These are phyloP conservation scores for Polymixis lichenea DNA, from an alignment of 2,888 invertebrate genomes.

Conservation along the genomic window DNA sequence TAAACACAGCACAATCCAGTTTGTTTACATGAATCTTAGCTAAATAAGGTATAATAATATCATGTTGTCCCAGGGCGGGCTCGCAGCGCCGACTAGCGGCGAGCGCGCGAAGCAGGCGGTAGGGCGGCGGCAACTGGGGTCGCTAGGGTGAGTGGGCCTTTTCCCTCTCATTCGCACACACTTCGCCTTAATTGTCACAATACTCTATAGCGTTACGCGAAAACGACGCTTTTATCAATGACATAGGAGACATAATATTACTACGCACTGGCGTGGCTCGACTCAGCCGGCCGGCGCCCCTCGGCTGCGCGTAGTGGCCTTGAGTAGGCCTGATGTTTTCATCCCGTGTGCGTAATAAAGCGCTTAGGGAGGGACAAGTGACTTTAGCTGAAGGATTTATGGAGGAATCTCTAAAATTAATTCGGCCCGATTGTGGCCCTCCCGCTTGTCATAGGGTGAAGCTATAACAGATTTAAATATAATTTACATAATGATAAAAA, in stretches of 20 bases:
- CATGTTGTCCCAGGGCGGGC: slow-evolving; percentile 86
- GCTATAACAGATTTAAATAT: slow-evolving; percentile 66
- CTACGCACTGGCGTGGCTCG: slow-evolving; percentile 67
- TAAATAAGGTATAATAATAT: slow-evolving; percentile 78
- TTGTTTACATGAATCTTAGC: slow-evolving; percentile 86
- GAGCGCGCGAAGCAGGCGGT: slow-evolving; percentile 75
- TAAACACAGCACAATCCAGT: slow-evolving; percentile 77
- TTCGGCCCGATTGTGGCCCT: slow-evolving; percentile 82
- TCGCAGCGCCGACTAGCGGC: slow-evolving; percentile 88
- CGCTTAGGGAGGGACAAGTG: slow-evolving; percentile 87
- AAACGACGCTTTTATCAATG: slow-evolving; percentile 89
- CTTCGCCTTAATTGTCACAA: slow-evolving; percentile 79
- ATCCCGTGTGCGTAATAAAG: slow-evolving; percentile 89
- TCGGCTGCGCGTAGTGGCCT: slow-evolving; percentile 84
- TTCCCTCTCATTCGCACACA: slow-evolving; percentile 82
- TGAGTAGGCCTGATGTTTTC: slow-evolving; percentile 89
- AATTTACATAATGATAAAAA: slow-evolving; percentile 73
- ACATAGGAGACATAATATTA: slow-evolving; percentile 85
- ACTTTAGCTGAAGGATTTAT: slow-evolving; percentile 89
- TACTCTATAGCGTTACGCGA: slow-evolving; percentile 82
- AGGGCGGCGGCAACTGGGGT: slow-evolving; percentile 80
- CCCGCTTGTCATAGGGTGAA: slow-evolving; percentile 71
- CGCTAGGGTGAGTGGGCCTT: slow-evolving; percentile 72
- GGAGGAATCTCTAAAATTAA: slow-evolving; percentile 87
- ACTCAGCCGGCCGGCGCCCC: slow-evolving; percentile 64